phyloP scores from a whole-genome alignment of 2,888 invertebrate species.

The Ecliptopera silaceata region DNA sequence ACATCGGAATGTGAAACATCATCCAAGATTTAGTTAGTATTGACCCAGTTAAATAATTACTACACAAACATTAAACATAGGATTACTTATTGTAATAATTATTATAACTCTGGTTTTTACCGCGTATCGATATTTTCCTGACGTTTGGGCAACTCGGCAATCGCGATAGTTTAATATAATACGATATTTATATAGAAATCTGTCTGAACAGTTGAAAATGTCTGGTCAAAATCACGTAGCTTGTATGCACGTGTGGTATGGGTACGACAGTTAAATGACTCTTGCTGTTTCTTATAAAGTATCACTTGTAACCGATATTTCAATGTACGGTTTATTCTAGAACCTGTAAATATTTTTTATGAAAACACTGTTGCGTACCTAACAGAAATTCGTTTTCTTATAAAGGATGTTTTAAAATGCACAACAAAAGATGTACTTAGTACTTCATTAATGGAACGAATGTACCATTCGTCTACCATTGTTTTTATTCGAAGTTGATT shows the following conservation, averaged over 20 bases:
- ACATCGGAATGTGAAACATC: background rate
- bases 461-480: too few relatives aligned
- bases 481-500: too few relatives aligned
- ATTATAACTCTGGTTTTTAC: too few relatives aligned
- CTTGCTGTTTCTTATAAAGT: conserved; percentile 12
- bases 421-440: too few relatives aligned
- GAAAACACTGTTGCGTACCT: background rate
- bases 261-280: conserved; percentile 18
- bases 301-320: conserved; percentile 11
- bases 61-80: background rate
- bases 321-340: conserved; percentile 11
- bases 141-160: too few relatives aligned
- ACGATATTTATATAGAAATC: background rate
- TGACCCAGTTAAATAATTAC: background rate
- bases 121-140: too few relatives aligned
- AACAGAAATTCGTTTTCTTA: background rate
- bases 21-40: background rate
- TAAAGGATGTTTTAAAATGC: background rate
- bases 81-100: too few relatives aligned
- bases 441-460: too few relatives aligned
- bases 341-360: conserved; percentile 1
- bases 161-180: too few relatives aligned
- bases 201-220: conserved; percentile 15
- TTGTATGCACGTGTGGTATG: conserved; percentile 4
- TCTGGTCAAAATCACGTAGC: conserved; percentile 26